Base-by-base conservation (phyloP, 2,888 invertebrate species). In the Toxonevra muliebris region DNA sequence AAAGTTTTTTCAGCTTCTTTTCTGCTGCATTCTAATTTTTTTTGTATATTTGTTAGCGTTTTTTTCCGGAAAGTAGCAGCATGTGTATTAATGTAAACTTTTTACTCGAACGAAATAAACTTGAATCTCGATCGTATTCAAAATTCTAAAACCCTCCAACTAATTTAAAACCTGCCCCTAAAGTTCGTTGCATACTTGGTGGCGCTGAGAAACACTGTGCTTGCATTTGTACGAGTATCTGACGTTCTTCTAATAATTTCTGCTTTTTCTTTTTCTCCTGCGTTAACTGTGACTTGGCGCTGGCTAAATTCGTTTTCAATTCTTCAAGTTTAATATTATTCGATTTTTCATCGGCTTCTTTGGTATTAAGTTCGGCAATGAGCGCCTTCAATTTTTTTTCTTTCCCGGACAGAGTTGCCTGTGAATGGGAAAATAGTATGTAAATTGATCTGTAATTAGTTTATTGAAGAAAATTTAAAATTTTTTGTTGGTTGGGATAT, bases 181-280 rank as follows among this genome's bases (percentile, higher is more conserved):
- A 61, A 1, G 81, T 80, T 43, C 80, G 79, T 10, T 82, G 80
- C 11, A 79, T 68, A 53, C 75, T 78, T 0, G 84, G 76, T 1
- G 84, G 85, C 11, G 84, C 85, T 15, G 85, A 84, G 65, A 80
- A 81, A 71, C 83, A 84, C 17, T 85, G 83, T 0, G 78, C 73
- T 65, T 84, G 85, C 80, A 84, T 82, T 67, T 84, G 83, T 41
- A 79, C 78, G n/a, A 84, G 68, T 4, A 82, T 72, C 13, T 84
- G 80, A 0, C 84, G 76, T 61, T 84, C 85, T 64, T 84, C 82
- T 10, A 83, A 62, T 1, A 84, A 75, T 61, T 80, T 81, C 65
- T 81, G 81, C 59, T 84, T 84, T 52, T 78, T 76, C 55, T 82
- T 80, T 66, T 81, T 82, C 66, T 85, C 85, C 50, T 77, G 77